Conservation (phyloP, 2,888 invertebrate genomes). For the Brachyopa scutellaris region DNA sequence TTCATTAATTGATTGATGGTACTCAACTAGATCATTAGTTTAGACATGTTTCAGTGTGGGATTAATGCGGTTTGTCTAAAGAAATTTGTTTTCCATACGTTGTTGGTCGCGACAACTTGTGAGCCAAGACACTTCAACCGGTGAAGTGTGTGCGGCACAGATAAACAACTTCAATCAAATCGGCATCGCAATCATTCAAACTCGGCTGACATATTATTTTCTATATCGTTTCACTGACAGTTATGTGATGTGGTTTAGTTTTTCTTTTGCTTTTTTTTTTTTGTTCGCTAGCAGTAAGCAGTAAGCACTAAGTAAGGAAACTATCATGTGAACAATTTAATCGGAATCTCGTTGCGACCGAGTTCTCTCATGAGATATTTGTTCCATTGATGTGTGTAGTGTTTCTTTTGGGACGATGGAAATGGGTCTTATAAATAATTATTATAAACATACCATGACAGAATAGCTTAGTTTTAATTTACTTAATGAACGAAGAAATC, state of each 20-base stretch:
- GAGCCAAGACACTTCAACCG: slow-evolving; percentile 4
- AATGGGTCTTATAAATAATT: too few species aligned
- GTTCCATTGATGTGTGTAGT: too few species aligned
- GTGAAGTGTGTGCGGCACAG: slow-evolving; percentile 25
- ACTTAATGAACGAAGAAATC: too few species aligned
- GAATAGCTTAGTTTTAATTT: too few species aligned
- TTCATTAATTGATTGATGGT: slow-evolving; percentile 50
- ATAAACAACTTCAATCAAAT: slow-evolving; percentile 56
- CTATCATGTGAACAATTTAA: background rate
- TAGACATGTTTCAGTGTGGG: slow-evolving; percentile 16
- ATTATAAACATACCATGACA: too few species aligned
- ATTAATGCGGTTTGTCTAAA: background rate
- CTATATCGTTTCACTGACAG: background rate
- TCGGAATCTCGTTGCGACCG: background rate
- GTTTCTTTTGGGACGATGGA: too few species aligned
- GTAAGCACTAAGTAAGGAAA: background rate
- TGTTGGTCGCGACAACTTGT: slow-evolving; percentile 11
- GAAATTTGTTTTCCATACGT: slow-evolving; percentile 19
- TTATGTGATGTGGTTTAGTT: too few species aligned
- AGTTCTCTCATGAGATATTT: background rate
- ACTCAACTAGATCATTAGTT: slow-evolving; percentile 37
- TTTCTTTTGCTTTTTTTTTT: too few species aligned
- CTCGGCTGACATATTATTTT: slow-evolving; percentile 73
- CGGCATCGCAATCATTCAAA: slow-evolving; percentile 73
- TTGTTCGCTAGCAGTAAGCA: too few species aligned